Percentiles rank a stretch among this genome's conserved stretches.
phyloP scores from a whole-genome alignment of 2,888 invertebrate species.

The Agapostemon virescens region DNA sequence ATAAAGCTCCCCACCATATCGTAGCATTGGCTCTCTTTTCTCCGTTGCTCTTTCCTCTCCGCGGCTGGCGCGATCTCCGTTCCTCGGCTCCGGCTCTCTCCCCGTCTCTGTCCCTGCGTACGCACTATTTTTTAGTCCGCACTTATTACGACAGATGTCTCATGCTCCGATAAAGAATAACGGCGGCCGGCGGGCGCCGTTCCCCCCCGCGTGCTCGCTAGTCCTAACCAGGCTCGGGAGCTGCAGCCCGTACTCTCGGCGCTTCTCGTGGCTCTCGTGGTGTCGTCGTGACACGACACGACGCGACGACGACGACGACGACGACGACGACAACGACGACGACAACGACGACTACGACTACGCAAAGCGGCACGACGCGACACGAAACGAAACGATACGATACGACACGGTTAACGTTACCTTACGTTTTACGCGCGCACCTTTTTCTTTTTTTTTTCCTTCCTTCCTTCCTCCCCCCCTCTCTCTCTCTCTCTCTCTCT shows the following conservation, averaged over 20 bases:
- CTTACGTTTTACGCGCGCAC: constrained; percentile 28
- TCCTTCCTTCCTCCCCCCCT: not conserved
- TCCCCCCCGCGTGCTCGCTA: constrained; percentile 62
- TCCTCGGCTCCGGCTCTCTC: constrained; percentile 58
- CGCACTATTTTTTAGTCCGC: constrained; percentile 86
- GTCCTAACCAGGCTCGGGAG: constrained; percentile 72
- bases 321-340: constrained; percentile 6
- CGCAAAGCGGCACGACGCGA: constrained; percentile 40
- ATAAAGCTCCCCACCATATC: constrained; percentile 66
- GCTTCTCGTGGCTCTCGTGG: constrained; percentile 59
- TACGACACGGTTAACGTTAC: constrained; percentile 33
- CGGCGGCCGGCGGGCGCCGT: constrained; percentile 63
- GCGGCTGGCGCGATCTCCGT: constrained; percentile 51
- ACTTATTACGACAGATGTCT: constrained; percentile 86
- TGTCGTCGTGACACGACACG: constrained; percentile 58
- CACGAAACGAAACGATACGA: not conserved
- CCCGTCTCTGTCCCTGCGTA: constrained; percentile 79
- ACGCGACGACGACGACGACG: constrained; percentile 25
- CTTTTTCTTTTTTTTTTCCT: constrained; percentile 29
- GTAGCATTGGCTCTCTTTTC: constrained; percentile 52
- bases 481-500: constrained; percentile 23
- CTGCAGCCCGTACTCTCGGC: constrained; percentile 65
- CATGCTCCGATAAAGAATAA: constrained; percentile 82
- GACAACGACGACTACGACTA: not conserved
- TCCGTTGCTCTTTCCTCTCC: constrained; percentile 55